These are phyloP conservation scores for Redunca redunca DNA, from an alignment of 2,113 vertebrate species.

Conservation along the genomic window DNA sequence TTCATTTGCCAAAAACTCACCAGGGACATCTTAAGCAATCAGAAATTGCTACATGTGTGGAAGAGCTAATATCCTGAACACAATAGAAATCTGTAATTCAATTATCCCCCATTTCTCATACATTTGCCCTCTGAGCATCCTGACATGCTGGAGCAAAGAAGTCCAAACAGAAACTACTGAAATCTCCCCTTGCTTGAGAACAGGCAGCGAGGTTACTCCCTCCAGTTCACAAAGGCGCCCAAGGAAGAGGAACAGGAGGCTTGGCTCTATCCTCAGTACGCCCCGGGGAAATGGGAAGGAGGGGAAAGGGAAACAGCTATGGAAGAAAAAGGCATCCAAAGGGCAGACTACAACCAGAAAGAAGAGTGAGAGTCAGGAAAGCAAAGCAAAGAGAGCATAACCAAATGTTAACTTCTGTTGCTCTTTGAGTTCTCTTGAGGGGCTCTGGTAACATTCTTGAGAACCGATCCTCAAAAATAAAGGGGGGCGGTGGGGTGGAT, in stretches of 20 bases:
- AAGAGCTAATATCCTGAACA: slow-evolving; percentile 30
- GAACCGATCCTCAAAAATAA: neutral
- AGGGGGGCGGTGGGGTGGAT: accelerated
- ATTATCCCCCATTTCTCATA: slow-evolving; percentile 22
- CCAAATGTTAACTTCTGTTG: neutral
- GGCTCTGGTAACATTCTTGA: neutral
- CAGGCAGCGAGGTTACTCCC: accelerated
- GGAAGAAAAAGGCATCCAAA: neutral
- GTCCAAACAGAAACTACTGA: neutral
- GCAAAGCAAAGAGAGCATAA: neutral
- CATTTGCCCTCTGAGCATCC: neutral
- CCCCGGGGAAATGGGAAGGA: neutral
- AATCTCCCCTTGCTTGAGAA: neutral
- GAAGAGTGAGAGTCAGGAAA: neutral
- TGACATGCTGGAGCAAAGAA: neutral
- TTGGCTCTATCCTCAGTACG: neutral
- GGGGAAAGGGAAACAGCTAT: neutral
- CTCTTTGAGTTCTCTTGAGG: neutral
- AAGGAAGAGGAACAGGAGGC: neutral
- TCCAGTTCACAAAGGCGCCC: neutral
- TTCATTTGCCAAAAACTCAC: slow-evolving; percentile 40
- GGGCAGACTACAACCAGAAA: neutral
- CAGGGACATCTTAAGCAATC: slow-evolving; percentile 64
- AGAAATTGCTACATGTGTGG: slow-evolving; percentile 18
- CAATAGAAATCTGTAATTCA: slow-evolving; percentile 29